Percentiles rank a stretch among this genome's conserved stretches.
Evolutionary conservation across 2,797 vertebrate species (phyloP).

Genomic region (Hephaestus fuliginosus): DNA sequence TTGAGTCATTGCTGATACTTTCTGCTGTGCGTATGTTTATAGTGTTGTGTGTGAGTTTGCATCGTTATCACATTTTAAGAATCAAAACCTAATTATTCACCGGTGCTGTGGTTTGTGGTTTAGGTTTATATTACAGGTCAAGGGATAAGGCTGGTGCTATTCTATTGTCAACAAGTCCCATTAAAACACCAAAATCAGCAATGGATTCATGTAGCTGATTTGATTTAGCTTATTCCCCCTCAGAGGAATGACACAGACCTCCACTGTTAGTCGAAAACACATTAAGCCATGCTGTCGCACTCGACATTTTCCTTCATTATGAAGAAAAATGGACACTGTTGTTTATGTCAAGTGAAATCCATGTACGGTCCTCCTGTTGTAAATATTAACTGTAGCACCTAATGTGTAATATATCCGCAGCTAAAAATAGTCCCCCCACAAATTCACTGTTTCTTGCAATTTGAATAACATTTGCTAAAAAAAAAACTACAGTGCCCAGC

Average conservation of each 20-base stretch:
- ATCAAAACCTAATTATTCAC: not conserved
- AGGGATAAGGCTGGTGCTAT: not conserved
- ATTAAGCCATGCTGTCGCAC: not conserved
- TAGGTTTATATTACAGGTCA: too few relatives aligned
- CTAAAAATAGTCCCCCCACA: not conserved
- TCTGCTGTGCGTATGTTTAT: conserved; percentile 20
- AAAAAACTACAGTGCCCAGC: not conserved
- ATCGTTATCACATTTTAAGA: not conserved
- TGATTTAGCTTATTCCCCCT: not conserved
- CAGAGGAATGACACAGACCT: too few relatives aligned
- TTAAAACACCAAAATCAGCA: conserved; percentile 1
- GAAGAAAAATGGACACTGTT: not conserved
- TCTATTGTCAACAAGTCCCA: not conserved
- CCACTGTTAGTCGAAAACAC: not conserved
- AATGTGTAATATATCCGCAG: not conserved
- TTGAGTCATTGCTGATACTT: conserved; percentile 36
- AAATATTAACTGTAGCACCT: not conserved
- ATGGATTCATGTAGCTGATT: not conserved
- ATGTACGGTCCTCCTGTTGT: not conserved
- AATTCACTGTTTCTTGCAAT: not conserved
- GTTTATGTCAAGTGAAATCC: not conserved
- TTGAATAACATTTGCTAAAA: not conserved
- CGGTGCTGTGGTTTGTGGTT: not conserved
- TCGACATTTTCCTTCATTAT: conserved; percentile 2
- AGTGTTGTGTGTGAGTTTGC: conserved; percentile 11